Evolutionary conservation across 2,888 invertebrate species (phyloP), one percentile per base, ranked within the genome.

Genomic region (Epiblema foenella): DNA sequence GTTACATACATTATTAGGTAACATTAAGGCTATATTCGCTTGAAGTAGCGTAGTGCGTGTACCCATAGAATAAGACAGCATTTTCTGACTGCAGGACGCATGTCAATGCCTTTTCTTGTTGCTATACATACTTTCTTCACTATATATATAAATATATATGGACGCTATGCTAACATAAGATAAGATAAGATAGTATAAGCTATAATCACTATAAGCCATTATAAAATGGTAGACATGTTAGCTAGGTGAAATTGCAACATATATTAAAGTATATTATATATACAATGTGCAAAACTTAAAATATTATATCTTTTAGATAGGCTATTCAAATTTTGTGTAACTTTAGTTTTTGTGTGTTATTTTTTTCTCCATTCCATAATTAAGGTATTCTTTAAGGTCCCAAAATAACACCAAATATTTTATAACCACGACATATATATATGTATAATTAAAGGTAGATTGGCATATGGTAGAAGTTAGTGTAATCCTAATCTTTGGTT

Each of bases 191-290:
- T 83, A 82, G 80, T 77, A 58, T 77, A 76, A 73, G 77, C 74
- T 70, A 71, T 72, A 69, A 77, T 78, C 78, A 79, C 73, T 73
- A 78, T 76, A 74, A 76, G 78, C 80, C 84, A 83, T 85, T 84
- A 83, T 84, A 85, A 84, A 80, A 85, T 84, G 85, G 83, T 79
- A 71, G 78, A 80, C 79, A 76, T 76, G 78, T 85, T 90, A 89
- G 89, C 85, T 90, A 89, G 90, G 87, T 81, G 78, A 87, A 89
- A 89, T 86, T 88, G 83, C 86, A 85, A 89, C 83, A 87, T 86
- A 85, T 86, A 85, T 84, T 80, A 81, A 87, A 87, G 81, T 86
- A 83, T 85, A 85, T 84, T 84, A 84, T 86, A 86, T 87, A 89
- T 85, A 88, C 83, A 85, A 84, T 83, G 81, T 82, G 83, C 81